phyloP scores from a whole-genome alignment of 2,797 vertebrate genomes.

The Vireo griseus region DNA sequence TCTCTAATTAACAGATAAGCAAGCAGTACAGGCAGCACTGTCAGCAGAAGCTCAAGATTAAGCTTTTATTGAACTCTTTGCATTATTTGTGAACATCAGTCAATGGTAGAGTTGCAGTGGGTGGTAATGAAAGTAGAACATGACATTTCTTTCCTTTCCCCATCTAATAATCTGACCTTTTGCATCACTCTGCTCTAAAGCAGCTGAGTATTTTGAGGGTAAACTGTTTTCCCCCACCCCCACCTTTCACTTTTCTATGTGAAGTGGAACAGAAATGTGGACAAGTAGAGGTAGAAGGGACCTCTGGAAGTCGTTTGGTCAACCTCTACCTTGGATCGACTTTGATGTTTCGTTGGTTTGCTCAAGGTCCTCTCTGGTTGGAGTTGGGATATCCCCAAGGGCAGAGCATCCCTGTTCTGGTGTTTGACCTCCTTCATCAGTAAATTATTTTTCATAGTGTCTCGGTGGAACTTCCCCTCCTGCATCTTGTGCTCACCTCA shows the following conservation, averaged over 20 bases:
- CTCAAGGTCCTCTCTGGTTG: not conserved
- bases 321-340: not conserved
- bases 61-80: not conserved
- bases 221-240: not conserved
- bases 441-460: not conserved
- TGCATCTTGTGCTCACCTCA: fast-evolving
- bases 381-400: not conserved
- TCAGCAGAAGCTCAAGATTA: not conserved
- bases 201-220: not conserved
- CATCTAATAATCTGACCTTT: conserved; percentile 55
- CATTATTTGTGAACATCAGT: not conserved
- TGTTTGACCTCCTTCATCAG: fast-evolving
- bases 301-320: not conserved
- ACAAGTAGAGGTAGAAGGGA: not conserved
- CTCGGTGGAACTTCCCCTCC: not conserved
- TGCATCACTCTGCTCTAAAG: conserved; percentile 1
- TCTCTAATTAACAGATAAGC: not conserved
- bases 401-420: not conserved
- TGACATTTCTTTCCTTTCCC: conserved; percentile 49
- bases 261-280: not conserved
- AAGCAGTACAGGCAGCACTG: not conserved
- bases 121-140: conserved; percentile 50
- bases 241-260: not conserved
- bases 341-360: not conserved
- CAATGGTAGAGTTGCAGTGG: conserved; percentile 6